These are phyloP conservation scores for Hylia prasina DNA, from an alignment of 2,113 vertebrate species.

Conservation along the genomic window DNA sequence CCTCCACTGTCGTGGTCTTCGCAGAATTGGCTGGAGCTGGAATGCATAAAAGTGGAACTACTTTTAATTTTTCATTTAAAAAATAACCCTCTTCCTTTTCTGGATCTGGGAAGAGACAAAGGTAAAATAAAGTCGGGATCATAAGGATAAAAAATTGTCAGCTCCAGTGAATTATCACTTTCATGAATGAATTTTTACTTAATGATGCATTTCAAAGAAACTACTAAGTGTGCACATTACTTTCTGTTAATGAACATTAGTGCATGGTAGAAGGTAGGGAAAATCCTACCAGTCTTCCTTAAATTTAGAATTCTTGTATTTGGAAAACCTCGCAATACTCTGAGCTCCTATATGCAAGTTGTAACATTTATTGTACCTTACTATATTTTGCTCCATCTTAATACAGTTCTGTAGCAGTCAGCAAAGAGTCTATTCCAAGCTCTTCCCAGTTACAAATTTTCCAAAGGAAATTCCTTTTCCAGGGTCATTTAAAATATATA, in stretches of 20 bases:
- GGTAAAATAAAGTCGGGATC: neutral
- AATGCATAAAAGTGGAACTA: neutral
- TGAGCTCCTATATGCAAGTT: neutral
- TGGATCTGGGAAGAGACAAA: neutral
- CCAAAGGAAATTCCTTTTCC: slow-evolving; percentile 46
- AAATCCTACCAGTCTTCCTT: neutral
- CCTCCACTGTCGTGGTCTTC: neutral
- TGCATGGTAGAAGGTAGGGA: neutral
- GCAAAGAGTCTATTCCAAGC: neutral
- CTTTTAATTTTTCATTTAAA: neutral
- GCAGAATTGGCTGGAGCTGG: neutral
- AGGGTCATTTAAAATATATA: neutral
- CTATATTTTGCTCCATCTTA: slow-evolving; percentile 1
- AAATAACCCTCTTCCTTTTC: neutral
- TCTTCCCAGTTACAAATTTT: slow-evolving; percentile 16
- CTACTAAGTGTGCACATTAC: neutral
- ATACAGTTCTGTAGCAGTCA: slow-evolving; percentile 4
- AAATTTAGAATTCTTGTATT: neutral
- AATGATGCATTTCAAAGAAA: neutral
- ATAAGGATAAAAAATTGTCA: neutral
- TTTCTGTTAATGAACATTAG: neutral
- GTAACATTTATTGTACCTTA: neutral
- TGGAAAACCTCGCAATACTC: neutral
- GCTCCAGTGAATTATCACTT: neutral
- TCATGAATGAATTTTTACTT: neutral